Base-by-base conservation (phyloP, 2,888 invertebrate species). In the Trachelus troglodyta region DNA sequence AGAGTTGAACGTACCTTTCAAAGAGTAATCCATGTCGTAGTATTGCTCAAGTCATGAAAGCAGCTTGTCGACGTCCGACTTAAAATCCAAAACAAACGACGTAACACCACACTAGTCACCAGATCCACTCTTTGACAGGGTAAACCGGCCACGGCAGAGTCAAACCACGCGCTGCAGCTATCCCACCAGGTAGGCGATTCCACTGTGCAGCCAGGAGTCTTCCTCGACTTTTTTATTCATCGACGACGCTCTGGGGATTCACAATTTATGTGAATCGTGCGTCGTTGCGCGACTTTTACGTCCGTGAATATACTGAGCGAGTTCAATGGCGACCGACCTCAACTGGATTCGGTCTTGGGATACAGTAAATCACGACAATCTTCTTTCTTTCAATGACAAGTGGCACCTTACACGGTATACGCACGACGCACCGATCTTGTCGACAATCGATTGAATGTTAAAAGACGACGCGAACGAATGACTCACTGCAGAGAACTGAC, bases 21-120 rank as follows among this genome's bases (percentile, higher is more conserved):
- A 85, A 77, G 88, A 85, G 80, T 85, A 88, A 87, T 88, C 88
- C 88, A 88, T 88, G 84, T 81, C 85, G 81, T 56, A 56, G 56
- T 56, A 23, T 23, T 9, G 0, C 56, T 75, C 37, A 30, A 33
- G 15, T 68, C 69, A 35, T 69, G 68, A 40, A 15, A 31, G 33
- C 15, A 34, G 34, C 31, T 33, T 71, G 15, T 71, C 31, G 71
- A 71, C 34, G 15, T 34, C 11, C 71, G 12, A 33, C 31, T 31
- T 34, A 30, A 33, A 71, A 33, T 71, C 34, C 34, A 71, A 71
- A 71, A 71, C 71, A 71, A 31, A 71, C 30, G 31, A 15, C 11
- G 34, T 23, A 71, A 71, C 31, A 71, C 34, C 12, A 33, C 71
- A 71, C 30, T 30, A 15, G 71, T 34, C 31, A 23, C 23, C 23